These are phyloP conservation scores for Ahaetulla prasina DNA, from an alignment of 2,113 vertebrate species.

Conservation along the genomic window DNA sequence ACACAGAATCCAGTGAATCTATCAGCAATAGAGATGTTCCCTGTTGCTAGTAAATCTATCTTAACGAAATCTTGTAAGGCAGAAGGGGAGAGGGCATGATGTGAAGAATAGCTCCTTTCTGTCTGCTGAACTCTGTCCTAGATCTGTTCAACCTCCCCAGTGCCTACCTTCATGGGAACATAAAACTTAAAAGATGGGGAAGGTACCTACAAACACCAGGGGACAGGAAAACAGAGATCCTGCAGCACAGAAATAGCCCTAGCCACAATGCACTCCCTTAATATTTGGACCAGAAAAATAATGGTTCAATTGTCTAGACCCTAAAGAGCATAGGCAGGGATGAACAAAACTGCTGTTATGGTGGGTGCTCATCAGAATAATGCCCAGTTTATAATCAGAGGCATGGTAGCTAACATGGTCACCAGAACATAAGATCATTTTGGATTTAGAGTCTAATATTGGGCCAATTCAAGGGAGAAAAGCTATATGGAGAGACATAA, in stretches of 20 bases:
- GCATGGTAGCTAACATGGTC: neutral
- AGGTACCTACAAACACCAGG: neutral
- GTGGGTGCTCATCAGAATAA: neutral
- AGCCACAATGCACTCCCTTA: neutral
- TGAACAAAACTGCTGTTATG: neutral
- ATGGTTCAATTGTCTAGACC: neutral
- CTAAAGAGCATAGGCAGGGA: neutral
- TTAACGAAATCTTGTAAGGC: neutral
- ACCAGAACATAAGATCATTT: neutral
- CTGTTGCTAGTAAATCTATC: neutral
- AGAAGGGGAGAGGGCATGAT: neutral
- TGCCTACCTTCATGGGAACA: neutral
- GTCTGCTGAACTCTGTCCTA: neutral
- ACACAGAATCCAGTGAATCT: neutral
- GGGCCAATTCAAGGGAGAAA: neutral
- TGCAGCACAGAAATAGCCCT: neutral
- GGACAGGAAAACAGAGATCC: neutral
- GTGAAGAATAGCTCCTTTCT: neutral
- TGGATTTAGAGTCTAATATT: neutral
- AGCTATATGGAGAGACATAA: neutral
- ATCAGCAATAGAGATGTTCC: neutral
- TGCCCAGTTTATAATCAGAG: neutral
- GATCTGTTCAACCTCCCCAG: neutral
- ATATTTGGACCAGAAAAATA: neutral
- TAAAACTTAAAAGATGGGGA: neutral